Conservation (phyloP, 64 coral and sea anemone genomes). For the Stichodactyla helianthus region DNA sequence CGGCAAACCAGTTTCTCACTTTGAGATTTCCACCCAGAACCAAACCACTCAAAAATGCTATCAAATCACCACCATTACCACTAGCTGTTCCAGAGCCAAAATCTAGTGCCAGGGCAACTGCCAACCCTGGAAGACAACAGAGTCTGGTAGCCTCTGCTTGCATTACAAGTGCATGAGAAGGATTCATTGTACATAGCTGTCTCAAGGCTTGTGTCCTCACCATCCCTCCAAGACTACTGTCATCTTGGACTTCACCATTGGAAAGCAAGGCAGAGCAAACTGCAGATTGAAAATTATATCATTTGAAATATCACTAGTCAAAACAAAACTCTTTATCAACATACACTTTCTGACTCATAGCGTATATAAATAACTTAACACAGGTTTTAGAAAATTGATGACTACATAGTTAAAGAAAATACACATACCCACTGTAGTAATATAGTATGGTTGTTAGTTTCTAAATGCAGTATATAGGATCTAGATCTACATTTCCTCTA, state of each 20-base stretch:
- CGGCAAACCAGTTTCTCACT: conserved; percentile 89
- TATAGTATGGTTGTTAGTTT: no score
- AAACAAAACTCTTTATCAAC: background rate
- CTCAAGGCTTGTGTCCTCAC: conserved; percentile 72
- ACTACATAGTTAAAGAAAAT: no score
- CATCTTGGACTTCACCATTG: conserved; percentile 78
- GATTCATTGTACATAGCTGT: conserved; percentile 92
- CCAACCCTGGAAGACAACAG: conserved; percentile 82
- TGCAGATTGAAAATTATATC: conserved; percentile 1
- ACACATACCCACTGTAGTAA: no score
- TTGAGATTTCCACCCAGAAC: conserved; percentile 75
- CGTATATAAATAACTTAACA: no score
- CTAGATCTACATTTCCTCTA: no score
- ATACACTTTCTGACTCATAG: no score
- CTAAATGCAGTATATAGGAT: no score
- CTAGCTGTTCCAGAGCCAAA: conserved; percentile 17
- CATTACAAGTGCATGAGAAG: conserved; percentile 64
- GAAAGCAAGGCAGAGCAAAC: conserved; percentile 66
- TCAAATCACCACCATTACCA: conserved; percentile 62
- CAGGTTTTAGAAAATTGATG: no score
- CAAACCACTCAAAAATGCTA: conserved; percentile 88
- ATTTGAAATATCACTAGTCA: background rate
- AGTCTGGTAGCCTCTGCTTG: conserved; percentile 59
- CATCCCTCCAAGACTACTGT: conserved; percentile 62
- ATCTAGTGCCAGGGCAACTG: conserved; percentile 89